Percentiles rank a stretch among this genome's conserved stretches.
Conservation (phyloP, 1,140 invertebrate genomes). For the Musca domestica region DNA sequence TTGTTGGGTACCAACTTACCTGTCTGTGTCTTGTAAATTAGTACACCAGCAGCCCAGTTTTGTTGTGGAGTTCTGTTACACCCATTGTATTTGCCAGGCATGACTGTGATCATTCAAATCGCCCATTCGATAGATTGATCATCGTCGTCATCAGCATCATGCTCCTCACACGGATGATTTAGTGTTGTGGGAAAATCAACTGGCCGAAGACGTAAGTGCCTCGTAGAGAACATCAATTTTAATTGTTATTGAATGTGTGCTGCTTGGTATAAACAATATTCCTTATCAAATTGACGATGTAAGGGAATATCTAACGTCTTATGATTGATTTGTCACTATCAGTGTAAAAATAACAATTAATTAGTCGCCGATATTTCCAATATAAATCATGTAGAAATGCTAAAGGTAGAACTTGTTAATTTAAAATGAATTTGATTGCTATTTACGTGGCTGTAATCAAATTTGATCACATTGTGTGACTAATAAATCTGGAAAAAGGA, state of each 20-base stretch:
- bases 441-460: no score
- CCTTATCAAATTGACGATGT: not conserved
- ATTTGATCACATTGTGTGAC: no score
- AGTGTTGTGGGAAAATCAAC: constrained; percentile 18
- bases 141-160: not conserved
- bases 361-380: no score
- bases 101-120: not conserved
- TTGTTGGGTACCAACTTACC: not conserved
- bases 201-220: not conserved
- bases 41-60: not conserved
- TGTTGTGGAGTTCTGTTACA: not conserved
- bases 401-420: no score
- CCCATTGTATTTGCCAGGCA: not conserved
- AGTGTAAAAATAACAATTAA: no score
- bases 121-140: constrained; percentile 1
- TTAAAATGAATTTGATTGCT: no score
- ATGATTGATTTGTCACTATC: constrained; percentile 16
- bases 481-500: no score
- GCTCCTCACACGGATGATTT: not conserved
- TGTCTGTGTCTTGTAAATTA: constrained; percentile 6
- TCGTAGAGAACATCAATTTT: not conserved
- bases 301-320: no score
- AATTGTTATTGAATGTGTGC: not conserved
- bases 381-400: no score
- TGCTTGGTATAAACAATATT: not conserved